These are phyloP conservation scores for Habroteleia sp. DNA, from an alignment of 2,888 invertebrate genomes.

Conservation along the genomic window DNA sequence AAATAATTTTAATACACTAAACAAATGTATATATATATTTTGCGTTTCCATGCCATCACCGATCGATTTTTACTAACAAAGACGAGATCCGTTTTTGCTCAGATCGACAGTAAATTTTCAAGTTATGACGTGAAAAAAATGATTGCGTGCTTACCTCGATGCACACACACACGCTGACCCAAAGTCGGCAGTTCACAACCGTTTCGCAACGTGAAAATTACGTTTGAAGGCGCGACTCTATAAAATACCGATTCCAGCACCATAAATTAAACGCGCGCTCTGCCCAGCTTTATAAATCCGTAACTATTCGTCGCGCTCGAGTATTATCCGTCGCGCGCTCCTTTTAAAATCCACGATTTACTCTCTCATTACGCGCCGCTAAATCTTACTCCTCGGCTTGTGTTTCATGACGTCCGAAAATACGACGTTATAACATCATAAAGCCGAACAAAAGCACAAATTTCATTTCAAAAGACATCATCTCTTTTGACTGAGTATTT, in stretches of 20 bases:
- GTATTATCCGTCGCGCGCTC: conserved; percentile 7
- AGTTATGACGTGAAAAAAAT: too few species aligned
- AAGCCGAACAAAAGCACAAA: not conserved
- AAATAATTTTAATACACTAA: too few species aligned
- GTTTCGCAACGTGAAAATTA: conserved; percentile 38
- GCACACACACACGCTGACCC: not conserved
- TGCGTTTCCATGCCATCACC: too few species aligned
- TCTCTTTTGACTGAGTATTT: too few species aligned
- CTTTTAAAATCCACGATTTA: conserved; percentile 25
- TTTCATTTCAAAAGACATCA: too few species aligned
- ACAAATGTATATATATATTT: too few species aligned
- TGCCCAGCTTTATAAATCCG: conserved; percentile 22
- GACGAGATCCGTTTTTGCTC: too few species aligned
- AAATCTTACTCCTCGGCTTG: conserved; percentile 17
- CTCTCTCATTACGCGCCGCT: conserved; percentile 40
- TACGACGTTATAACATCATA: conserved; percentile 16
- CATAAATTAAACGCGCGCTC: conserved; percentile 26
- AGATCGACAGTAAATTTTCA: too few species aligned
- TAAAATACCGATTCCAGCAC: conserved; percentile 17
- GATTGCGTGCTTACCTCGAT: too few species aligned
- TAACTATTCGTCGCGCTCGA: conserved; percentile 23
- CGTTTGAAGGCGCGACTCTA: conserved; percentile 18
- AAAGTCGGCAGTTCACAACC: conserved; percentile 1
- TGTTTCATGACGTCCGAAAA: conserved; percentile 13
- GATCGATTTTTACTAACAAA: too few species aligned